Evolutionary conservation across 2,797 vertebrate species (phyloP).

Genomic region (Lutjanus campechanus): DNA sequence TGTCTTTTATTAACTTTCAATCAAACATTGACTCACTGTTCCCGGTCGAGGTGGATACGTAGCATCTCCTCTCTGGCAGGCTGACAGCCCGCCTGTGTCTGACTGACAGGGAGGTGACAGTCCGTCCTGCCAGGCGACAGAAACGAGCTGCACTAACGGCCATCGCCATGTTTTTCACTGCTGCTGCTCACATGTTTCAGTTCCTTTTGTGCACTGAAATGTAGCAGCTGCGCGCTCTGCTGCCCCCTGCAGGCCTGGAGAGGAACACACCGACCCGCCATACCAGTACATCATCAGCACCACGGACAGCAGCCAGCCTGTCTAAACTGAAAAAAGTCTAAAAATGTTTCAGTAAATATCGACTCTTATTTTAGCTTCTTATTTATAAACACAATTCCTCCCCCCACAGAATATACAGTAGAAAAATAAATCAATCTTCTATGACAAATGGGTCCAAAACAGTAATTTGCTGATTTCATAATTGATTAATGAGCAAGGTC

Average conservation of each 20-base stretch:
- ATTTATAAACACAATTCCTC: too few relatives aligned
- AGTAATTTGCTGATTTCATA: too few relatives aligned
- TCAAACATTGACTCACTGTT: constrained; percentile 76
- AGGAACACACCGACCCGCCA: background rate
- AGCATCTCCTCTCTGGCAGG: constrained; percentile 53
- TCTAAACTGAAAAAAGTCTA: background rate
- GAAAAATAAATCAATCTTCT: too few relatives aligned
- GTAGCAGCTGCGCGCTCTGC: constrained; percentile 7
- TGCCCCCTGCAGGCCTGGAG: constrained; percentile 65
- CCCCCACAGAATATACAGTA: too few relatives aligned
- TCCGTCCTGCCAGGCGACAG: constrained; percentile 62
- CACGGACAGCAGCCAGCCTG: constrained; percentile 61
- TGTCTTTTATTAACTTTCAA: background rate
- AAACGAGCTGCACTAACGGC: constrained; percentile 38
- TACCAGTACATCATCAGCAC: constrained; percentile 49
- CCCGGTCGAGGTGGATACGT: constrained; percentile 57
- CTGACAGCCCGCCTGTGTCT: constrained; percentile 31
- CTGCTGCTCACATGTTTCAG: constrained; percentile 33
- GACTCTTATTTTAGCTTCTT: too few relatives aligned
- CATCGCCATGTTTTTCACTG: constrained; percentile 80
- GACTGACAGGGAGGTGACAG: constrained; percentile 38
- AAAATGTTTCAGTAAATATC: background rate
- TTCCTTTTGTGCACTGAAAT: background rate
- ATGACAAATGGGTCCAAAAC: too few relatives aligned
- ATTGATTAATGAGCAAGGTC: too few relatives aligned